A percentile compares a stretch with the other conserved stretches of the same genome.
phyloP scores from a whole-genome alignment of 2,113 vertebrate genomes.

The Hepsetus odoe region DNA sequence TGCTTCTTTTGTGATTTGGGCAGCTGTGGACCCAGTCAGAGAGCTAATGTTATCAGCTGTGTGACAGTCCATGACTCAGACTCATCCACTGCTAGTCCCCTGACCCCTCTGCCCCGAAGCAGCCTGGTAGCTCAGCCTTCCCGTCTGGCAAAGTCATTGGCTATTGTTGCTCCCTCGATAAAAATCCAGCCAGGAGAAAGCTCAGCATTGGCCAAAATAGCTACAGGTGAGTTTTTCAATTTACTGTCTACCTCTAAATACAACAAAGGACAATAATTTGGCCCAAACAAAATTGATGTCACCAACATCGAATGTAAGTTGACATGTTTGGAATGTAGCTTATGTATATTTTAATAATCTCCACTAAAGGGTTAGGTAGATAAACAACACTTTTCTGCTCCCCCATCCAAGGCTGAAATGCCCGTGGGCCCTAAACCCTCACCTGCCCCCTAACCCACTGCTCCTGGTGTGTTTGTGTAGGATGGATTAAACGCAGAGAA shows the following conservation, averaged over 20 bases:
- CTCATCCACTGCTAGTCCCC: conserved; percentile 91
- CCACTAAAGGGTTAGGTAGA: no score
- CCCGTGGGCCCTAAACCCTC: no score
- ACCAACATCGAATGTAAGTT: no score
- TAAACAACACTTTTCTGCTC: no score
- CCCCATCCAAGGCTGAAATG: no score
- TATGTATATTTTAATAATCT: background rate
- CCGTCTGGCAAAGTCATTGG: conserved; percentile 84
- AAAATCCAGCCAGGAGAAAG: conserved; percentile 87
- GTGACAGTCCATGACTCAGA: conserved; percentile 97
- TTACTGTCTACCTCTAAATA: background rate
- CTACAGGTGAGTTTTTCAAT: conserved; percentile 46
- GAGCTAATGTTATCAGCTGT: conserved; percentile 98
- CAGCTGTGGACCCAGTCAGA: conserved; percentile 81
- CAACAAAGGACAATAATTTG: no score
- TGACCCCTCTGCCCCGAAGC: conserved; percentile 77
- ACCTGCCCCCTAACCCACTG: no score
- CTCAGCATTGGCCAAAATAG: conserved; percentile 76
- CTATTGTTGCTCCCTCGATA: conserved; percentile 82
- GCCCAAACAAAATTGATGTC: no score
- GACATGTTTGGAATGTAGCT: no score
- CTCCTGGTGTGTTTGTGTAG: no score
- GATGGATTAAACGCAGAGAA: no score
- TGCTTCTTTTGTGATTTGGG: background rate
- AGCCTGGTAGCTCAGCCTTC: conserved; percentile 73